phyloP scores from a whole-genome alignment of 1,140 invertebrate species.

The Musca vetustissima region DNA sequence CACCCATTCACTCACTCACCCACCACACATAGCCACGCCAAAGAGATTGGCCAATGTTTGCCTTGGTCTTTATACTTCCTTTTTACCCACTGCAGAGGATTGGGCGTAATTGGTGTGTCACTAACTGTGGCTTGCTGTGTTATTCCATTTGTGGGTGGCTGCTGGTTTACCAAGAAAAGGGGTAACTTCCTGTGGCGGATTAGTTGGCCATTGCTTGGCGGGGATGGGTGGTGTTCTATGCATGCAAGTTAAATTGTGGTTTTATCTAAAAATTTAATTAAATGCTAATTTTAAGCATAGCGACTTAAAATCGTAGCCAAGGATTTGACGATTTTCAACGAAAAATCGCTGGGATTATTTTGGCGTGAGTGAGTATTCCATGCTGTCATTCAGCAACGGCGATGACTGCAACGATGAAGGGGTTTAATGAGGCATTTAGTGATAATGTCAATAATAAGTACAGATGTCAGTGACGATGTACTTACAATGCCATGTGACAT shows the following conservation, averaged over 20 bases:
- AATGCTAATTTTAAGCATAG: conserved; percentile 23
- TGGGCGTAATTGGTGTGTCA: background rate
- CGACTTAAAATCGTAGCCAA: conserved; percentile 11
- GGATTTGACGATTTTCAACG: conserved; percentile 12
- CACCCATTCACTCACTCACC: too few species aligned
- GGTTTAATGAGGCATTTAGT: too few species aligned
- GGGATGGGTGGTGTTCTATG: conserved; percentile 2
- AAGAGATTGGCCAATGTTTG: too few species aligned
- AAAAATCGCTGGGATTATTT: conserved; percentile 15
- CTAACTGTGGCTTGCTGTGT: background rate
- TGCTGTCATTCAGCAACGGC: too few species aligned
- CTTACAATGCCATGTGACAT: too few species aligned
- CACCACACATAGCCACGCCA: too few species aligned
- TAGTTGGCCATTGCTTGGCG: conserved; percentile 1
- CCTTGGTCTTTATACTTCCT: too few species aligned
- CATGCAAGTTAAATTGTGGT: conserved; percentile 20
- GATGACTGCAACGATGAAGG: too few species aligned
- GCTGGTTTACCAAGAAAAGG: conserved; percentile 2
- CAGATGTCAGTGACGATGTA: too few species aligned
- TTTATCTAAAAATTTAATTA: conserved; percentile 24
- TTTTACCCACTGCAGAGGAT: too few species aligned
- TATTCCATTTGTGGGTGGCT: background rate
- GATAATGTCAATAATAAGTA: too few species aligned
- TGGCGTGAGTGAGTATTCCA: too few species aligned
- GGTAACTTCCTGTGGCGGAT: conserved; percentile 17